Base-by-base conservation (phyloP, 2,888 invertebrate genomes). In the Trisateles emortualis region DNA sequence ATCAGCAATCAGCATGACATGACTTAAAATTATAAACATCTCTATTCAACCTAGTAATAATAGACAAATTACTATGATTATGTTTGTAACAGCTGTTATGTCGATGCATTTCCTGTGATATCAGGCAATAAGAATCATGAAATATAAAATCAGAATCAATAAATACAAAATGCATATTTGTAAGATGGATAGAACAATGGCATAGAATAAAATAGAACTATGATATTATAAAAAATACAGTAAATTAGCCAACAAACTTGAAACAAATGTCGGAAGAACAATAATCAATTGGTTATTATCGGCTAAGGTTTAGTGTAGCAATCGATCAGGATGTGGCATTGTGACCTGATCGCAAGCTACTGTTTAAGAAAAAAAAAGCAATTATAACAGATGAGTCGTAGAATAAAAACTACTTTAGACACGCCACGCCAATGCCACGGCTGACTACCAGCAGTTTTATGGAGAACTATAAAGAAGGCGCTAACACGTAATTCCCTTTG, bases 281-380 rank as follows among this genome's bases (percentile, higher is more conserved):
- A 56, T 57, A 61, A 74, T 67, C 49, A 38, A 51, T 52, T 48
- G 33, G 55, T 61, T 59, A 68, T 68, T 61, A 69, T 59, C 63
- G 59, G 59, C 62, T 63, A 53, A 57, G 63, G 60, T 63, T 64
- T 44, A 51, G 63, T 81, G 77, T 64, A 53, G 79, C 76, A 81
- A 81, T 81, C 72, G 68, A 79, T 76, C 76, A 81, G 81, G 81
- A 81, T 80, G 76, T 71, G 55, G 49, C 63, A 70, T 73, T 73
- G 71, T 56, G 52, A 47, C 45, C 62, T 62, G 68, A 69, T 67
- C 68, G 64, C 64, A 51, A 54, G 46, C 51, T 44, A 35, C 45
- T 42, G 52, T 60, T 55, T 19, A 53, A 60, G 66, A 67, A 67
- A 71, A 66, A 78, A 78, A 72, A 72, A 52, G 58, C 60, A 78